Base-by-base conservation (phyloP, 2,888 invertebrate species). In the Napeogenes inachia region DNA sequence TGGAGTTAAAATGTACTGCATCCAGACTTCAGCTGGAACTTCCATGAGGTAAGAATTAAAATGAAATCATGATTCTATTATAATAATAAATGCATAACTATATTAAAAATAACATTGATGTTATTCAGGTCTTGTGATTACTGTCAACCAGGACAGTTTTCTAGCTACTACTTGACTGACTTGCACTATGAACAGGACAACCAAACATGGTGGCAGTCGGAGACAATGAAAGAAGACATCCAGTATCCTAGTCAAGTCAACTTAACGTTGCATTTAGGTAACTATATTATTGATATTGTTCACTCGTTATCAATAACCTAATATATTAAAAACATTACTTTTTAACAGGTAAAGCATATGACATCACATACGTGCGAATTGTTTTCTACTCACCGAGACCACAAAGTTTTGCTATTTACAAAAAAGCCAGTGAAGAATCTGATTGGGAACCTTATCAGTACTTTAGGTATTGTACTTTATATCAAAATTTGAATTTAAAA, bases 161-260 rank as follows among this genome's bases (percentile, higher is more conserved):
- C 89, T 30, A 85, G 85, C 13, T 85, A 92, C 59, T 97, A 93
- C 82, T 92, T 99, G 72, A 99, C 99, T 3, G 99, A 99, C 84
- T 92, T 96, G 76, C 97, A 98, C 79, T 97, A 98, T 80, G 96
- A 96, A 80, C 94, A 95, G 67, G 95, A 96, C 71, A 96, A 96
- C 79, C 95, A 95, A 70, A 97, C 98, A 0, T 98, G 97, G 97
- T 98, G 98, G 98, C 98, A 98, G 82, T 98, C 98, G 0, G 98
- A 99, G 81, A 99, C 99, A 3, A 98, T 99, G 98, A 93, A 93
- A 76, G 98, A 99, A 77, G 96, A 95, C 35, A 94, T 98, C 61
- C 97, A 98, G 81, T 96, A 95, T 80, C 98, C 98, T 0, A 95
- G 94, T 75, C 95, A 95, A 84, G 98, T 99, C 72, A 99, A 99